phyloP scores from a whole-genome alignment of 2,888 invertebrate genomes.

The Agrenia bidenticulata region DNA sequence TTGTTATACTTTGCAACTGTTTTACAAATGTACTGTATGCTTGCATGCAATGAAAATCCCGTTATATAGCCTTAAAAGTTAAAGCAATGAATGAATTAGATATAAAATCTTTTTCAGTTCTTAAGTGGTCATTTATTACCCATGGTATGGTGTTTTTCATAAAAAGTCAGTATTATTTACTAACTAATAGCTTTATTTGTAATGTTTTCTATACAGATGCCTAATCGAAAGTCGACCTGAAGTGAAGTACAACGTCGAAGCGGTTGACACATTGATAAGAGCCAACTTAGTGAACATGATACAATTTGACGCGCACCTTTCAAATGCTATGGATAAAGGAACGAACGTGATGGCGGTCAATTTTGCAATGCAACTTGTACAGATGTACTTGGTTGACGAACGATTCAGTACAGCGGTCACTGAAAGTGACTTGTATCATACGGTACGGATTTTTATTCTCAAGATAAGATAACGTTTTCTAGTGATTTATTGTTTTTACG shows the following conservation, averaged over 20 bases:
- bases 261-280: constrained; percentile 83
- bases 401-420: constrained; percentile 70
- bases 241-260: constrained; percentile 84
- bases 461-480: neutral
- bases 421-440: constrained; percentile 82
- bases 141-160: no score
- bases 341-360: constrained; percentile 76
- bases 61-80: no score
- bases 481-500: neutral
- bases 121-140: no score
- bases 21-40: no score
- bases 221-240: constrained; percentile 88
- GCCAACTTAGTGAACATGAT: constrained; percentile 77
- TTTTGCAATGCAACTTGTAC: constrained; percentile 89
- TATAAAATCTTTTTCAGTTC: no score
- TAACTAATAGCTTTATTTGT: neutral
- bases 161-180: no score
- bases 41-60: no score
- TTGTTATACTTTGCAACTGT: no score
- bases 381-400: constrained; percentile 82
- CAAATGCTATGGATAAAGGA: constrained; percentile 84
- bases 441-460: constrained; percentile 68
- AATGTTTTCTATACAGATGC: constrained; percentile 54
- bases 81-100: no score
- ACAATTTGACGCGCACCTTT: constrained; percentile 77